Evolutionary conservation across 2,797 vertebrate species (phyloP).

Genomic region (Borostomias antarcticus): DNA sequence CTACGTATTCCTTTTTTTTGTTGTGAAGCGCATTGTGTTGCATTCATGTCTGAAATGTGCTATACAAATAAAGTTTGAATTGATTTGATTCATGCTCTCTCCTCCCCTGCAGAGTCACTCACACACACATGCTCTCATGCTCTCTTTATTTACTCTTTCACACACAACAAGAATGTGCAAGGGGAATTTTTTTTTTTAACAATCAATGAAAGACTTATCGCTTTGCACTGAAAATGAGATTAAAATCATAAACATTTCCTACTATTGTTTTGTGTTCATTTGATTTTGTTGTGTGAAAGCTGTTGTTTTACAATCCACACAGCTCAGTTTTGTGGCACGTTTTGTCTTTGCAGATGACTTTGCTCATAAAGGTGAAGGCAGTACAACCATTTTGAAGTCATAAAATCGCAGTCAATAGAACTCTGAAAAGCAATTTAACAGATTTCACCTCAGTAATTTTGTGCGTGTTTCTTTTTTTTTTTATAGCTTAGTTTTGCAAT

Average conservation of each 20-base stretch:
- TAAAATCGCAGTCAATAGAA: conserved; percentile 74
- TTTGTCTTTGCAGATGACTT: conserved; percentile 74
- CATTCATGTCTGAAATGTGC: no score
- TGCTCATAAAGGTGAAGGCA: conserved; percentile 73
- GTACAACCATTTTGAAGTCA: conserved; percentile 74
- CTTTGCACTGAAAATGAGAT: conserved; percentile 55
- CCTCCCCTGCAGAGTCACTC: no score
- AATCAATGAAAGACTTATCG: conserved; percentile 35
- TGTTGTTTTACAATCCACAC: conserved; percentile 60
- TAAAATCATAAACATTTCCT: conserved; percentile 68
- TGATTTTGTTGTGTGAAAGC: conserved; percentile 67
- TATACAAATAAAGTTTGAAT: no score
- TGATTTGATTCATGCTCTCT: no score
- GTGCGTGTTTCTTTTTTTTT: conserved; percentile 74
- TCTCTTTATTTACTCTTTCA: not conserved
- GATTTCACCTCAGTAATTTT: conserved; percentile 78
- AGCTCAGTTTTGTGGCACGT: conserved; percentile 59
- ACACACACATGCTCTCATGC: not conserved
- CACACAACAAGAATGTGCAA: no score
- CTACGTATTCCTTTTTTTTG: no score
- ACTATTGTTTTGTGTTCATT: conserved; percentile 76
- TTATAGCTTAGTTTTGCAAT: conserved; percentile 78
- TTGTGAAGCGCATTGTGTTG: no score
- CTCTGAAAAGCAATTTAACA: conserved; percentile 79
- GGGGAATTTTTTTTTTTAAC: not conserved